phyloP scores from a whole-genome alignment of 2,888 invertebrate genomes.

The Nephrotoma flavescens region DNA sequence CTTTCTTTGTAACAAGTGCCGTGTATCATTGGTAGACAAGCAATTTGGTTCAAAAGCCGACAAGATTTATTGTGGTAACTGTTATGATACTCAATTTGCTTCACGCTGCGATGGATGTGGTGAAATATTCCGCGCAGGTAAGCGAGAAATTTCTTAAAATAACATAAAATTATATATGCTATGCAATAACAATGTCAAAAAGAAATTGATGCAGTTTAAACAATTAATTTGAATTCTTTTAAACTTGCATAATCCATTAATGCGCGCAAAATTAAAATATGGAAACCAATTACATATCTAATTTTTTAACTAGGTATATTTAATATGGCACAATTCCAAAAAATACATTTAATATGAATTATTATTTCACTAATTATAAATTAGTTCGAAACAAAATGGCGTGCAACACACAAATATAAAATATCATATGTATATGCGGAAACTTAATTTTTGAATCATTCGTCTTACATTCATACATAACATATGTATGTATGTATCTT shows the following conservation, averaged over 20 bases:
- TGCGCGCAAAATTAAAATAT: background rate
- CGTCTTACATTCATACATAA: background rate
- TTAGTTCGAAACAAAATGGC: background rate
- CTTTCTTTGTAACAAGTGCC: constrained; percentile 97
- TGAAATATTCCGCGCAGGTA: constrained; percentile 98
- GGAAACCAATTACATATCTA: background rate
- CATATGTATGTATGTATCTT: too few relatives aligned
- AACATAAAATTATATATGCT: too few relatives aligned
- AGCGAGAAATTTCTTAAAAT: constrained; percentile 30
- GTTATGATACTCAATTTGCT: constrained; percentile 98
- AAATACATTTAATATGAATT: background rate
- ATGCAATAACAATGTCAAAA: background rate
- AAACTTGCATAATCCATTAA: background rate
- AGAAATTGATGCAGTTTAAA: background rate
- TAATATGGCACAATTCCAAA: background rate
- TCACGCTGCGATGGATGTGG: constrained; percentile 98
- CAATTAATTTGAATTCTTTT: background rate
- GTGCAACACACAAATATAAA: background rate
- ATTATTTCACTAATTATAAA: background rate
- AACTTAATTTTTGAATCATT: background rate
- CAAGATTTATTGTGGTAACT: constrained; percentile 97
- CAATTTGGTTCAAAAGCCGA: constrained; percentile 99
- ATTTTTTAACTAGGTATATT: background rate
- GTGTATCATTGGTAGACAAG: constrained; percentile 95
- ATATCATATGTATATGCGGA: background rate